These are phyloP conservation scores for Parus major DNA, from an alignment of 2,113 vertebrate genomes.

Conservation along the genomic window DNA sequence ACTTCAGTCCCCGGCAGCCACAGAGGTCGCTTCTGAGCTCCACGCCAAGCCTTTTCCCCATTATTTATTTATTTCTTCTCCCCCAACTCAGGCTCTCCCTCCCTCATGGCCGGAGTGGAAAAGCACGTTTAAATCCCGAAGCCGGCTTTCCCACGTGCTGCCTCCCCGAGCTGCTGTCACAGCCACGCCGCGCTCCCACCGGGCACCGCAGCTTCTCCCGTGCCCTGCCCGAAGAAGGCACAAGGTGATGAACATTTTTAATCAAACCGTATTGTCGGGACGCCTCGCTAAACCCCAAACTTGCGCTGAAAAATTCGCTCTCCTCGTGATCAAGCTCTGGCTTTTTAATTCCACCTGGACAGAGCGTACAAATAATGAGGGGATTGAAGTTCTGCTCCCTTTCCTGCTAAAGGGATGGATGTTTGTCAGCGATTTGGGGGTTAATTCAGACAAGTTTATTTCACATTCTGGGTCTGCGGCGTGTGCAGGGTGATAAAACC, in stretches of 20 bases:
- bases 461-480: neutral
- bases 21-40: conserved; percentile 29
- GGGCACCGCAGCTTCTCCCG: neutral
- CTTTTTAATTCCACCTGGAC: neutral
- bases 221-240: neutral
- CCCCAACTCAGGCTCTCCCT: neutral
- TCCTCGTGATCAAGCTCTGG: neutral
- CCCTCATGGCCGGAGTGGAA: conserved; percentile 3
- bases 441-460: neutral
- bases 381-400: neutral
- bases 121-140: neutral
- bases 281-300: neutral
- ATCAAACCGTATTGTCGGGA: neutral
- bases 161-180: conserved; percentile 14
- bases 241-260: neutral
- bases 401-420: neutral
- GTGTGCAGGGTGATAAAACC: neutral
- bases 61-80: neutral
- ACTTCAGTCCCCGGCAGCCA: conserved; percentile 1
- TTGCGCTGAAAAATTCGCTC: neutral
- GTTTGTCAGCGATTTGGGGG: neutral
- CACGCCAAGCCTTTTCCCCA: neutral
- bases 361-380: neutral
- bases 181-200: neutral
- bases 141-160: conserved; percentile 19